A percentile compares a stretch with the other conserved stretches of the same genome.
Conservation (phyloP, 2,113 vertebrate species). For the Chlamydotis undulata region DNA sequence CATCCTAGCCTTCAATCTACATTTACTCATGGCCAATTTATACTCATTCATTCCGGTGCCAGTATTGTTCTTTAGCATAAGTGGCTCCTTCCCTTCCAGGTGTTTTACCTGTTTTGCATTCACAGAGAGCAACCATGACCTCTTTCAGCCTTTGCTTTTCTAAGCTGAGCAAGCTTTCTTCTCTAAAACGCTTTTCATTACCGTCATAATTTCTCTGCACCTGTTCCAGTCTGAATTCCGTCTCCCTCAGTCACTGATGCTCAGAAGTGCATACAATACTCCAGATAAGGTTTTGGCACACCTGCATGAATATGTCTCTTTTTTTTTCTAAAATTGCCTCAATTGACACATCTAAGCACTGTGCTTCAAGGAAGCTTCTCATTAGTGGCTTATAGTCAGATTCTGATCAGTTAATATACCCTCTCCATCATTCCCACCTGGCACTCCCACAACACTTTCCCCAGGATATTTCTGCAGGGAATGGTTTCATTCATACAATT, state of each 20-base stretch:
- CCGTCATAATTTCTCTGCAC: not conserved
- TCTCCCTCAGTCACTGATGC: not conserved
- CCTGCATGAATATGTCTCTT: not conserved
- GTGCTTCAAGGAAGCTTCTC: not conserved
- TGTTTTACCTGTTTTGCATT: constrained; percentile 22
- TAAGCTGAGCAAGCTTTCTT: not conserved
- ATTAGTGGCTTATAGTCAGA: not conserved
- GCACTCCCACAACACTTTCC: not conserved
- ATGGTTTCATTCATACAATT: not conserved
- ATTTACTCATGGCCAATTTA: not conserved
- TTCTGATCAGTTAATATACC: not conserved
- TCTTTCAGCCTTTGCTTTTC: not conserved
- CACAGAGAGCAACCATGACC: not conserved
- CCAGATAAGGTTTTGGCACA: constrained; percentile 16
- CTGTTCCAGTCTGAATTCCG: constrained; percentile 30
- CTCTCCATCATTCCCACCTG: not conserved
- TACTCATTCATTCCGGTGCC: not conserved
- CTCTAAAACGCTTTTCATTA: not conserved
- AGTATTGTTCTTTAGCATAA: not conserved
- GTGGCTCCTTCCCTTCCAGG: not conserved
- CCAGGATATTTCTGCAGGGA: not conserved
- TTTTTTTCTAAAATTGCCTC: not conserved
- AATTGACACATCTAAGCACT: not conserved
- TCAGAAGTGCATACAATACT: not conserved
- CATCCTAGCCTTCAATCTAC: not conserved